Base-by-base conservation (phyloP, 2,888 invertebrate species). In the Eretmocerus hayati region DNA sequence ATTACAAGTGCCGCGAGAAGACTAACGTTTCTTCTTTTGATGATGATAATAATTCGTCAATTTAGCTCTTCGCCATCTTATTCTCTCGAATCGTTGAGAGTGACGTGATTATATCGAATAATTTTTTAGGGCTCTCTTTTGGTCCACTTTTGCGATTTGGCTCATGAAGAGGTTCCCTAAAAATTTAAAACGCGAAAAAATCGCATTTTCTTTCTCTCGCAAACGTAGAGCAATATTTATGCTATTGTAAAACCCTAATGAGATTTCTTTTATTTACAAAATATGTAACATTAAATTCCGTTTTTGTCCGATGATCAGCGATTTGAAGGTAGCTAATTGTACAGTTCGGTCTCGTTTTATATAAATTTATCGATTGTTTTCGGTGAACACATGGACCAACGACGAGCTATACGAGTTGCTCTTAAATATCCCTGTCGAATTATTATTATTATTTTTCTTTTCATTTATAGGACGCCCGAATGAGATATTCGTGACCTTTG, bases 1-100 rank as follows among this genome's bases (percentile, higher is more conserved):
- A 37, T 51, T 51, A 54, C 52, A 48, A 50, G 23, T 48, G 45
- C 39, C 44, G 48, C 47, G 40, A n/a, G n/a, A 13, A 23, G 23
- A 48, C 26, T n/a, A n/a, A 21, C 31, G 21, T 40, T 13, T n/a
- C 19, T 38, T 18, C 39, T 26, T 40, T 42, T 30, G 8, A n/a
- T 42, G 15, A 9, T 33, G 15, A n/a, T 13, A 5, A 33, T 33
- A 33, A 5, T 15, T 33, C 15, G 11, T 33, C 15, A 26, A 11
- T 9, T 26, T 26, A 37, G 19, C 31, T 22, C 30, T 18, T 20
- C 32, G 21, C 13, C 44, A 37, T 39, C 16, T 38, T 39, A 42
- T 30, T 35, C 46, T 46, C 40, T 42, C 30, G 23, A 31, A 20
- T 42, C 21, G 30, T 30, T 37, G 16, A 4, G n/a, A 32, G 16